These are phyloP conservation scores for Tetragnatha montana DNA, from an alignment of 2,888 invertebrate species.

Conservation along the genomic window DNA sequence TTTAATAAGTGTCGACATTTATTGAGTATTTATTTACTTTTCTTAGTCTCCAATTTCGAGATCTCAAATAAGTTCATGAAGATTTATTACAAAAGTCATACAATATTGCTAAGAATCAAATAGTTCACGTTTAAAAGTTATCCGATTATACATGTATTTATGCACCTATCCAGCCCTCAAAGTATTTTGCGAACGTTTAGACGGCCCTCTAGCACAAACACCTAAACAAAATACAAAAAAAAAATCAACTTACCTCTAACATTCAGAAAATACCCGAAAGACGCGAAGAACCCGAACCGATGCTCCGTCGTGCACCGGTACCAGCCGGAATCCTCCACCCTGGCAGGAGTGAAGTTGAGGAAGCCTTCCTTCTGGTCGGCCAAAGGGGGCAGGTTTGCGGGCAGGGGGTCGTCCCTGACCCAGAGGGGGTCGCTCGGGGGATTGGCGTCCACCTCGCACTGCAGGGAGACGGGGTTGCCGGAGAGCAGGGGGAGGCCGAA, in stretches of 20 bases:
- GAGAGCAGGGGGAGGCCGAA: constrained; percentile 92
- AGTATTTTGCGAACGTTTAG: neutral
- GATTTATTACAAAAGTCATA: too few species aligned
- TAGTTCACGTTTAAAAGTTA: neutral
- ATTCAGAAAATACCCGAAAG: constrained; percentile 92
- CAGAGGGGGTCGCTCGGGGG: constrained; percentile 90
- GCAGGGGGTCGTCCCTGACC: constrained; percentile 79
- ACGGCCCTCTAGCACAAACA: neutral
- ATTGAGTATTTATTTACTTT: too few species aligned
- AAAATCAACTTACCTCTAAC: constrained; percentile 85
- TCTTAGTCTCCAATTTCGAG: too few species aligned
- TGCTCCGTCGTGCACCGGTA: constrained; percentile 91
- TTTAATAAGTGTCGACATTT: too few species aligned
- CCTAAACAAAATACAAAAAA: neutral
- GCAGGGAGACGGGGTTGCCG: constrained; percentile 90
- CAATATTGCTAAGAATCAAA: too few species aligned
- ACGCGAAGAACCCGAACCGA: constrained; percentile 87
- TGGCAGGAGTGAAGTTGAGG: constrained; percentile 88
- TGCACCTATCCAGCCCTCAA: too few species aligned
- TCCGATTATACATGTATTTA: too few species aligned
- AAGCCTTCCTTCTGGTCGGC: constrained; percentile 79
- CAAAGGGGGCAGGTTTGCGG: constrained; percentile 23
- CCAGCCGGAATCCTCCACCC: constrained; percentile 90
- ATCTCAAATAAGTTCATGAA: too few species aligned
- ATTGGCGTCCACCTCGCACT: constrained; percentile 95